Evolutionary conservation across 2,797 vertebrate species (phyloP).

Genomic region (Dendrocincla tyrannina): DNA sequence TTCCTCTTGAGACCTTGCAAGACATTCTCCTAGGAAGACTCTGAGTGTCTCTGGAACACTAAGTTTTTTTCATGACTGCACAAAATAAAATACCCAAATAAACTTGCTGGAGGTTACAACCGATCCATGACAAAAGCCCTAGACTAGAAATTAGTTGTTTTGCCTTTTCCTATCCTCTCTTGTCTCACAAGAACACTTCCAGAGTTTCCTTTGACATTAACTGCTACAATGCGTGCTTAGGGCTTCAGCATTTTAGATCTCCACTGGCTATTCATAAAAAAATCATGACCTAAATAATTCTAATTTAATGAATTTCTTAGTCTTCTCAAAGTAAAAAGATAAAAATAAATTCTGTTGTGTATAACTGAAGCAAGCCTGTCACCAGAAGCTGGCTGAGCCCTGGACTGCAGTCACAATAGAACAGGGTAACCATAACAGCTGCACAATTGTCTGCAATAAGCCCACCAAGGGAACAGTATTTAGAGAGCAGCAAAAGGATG

Average conservation of each 20-base stretch:
- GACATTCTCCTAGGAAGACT: background rate
- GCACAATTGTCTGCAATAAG: background rate
- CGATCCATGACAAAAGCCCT: background rate
- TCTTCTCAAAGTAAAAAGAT: background rate
- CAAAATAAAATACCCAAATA: constrained; percentile 15
- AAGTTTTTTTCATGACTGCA: background rate
- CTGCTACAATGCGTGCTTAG: background rate
- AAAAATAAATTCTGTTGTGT: background rate
- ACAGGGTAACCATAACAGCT: background rate
- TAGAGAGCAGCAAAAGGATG: background rate
- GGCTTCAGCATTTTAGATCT: background rate
- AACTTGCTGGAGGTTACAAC: background rate
- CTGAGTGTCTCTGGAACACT: background rate
- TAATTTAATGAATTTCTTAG: background rate
- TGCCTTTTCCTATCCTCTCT: background rate
- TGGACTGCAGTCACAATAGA: background rate
- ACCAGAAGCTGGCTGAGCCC: background rate
- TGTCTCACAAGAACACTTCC: background rate
- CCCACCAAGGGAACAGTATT: background rate
- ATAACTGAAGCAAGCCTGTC: background rate
- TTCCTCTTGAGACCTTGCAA: constrained; percentile 11
- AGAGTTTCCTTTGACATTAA: background rate
- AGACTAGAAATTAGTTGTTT: background rate
- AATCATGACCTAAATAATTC: background rate
- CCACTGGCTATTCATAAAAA: background rate